Percentiles rank a stretch among this genome's conserved stretches.
Conservation (phyloP, 2,888 invertebrate genomes). For the Dasysyrphus tricinctus region DNA sequence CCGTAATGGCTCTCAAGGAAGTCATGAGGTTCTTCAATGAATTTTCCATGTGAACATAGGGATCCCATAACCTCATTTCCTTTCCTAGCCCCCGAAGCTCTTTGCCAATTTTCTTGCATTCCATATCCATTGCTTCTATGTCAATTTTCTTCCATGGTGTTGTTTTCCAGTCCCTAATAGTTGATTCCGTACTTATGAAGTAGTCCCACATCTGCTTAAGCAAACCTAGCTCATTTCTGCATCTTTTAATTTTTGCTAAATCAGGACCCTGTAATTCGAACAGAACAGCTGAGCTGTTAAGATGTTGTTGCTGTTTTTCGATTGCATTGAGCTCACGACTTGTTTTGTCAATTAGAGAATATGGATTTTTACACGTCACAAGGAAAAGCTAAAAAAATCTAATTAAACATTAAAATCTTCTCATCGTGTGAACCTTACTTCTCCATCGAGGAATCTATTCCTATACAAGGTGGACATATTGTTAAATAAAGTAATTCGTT, state of each 20-base stretch:
- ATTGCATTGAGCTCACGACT: conserved; percentile 87
- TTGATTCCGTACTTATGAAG: conserved; percentile 90
- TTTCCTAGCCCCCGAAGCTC: conserved; percentile 92
- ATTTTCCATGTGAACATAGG: conserved; percentile 91
- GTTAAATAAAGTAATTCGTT: conserved; percentile 91
- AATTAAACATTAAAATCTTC: neutral
- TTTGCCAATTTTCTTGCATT: conserved; percentile 95
- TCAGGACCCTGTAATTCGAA: conserved; percentile 95
- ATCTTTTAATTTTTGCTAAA: conserved; percentile 89
- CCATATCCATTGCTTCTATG: conserved; percentile 96
- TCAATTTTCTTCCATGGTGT: conserved; percentile 97
- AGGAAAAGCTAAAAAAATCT: conserved; percentile 84
- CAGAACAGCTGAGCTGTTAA: conserved; percentile 90
- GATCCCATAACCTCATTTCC: conserved; percentile 91
- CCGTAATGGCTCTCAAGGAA: conserved; percentile 95
- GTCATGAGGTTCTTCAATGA: conserved; percentile 96
- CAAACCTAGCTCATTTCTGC: conserved; percentile 90
- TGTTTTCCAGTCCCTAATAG: conserved; percentile 95
- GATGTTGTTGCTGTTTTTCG: conserved; percentile 87
- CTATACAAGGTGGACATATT: conserved; percentile 90
- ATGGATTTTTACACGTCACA: conserved; percentile 87
- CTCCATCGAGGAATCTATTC: conserved; percentile 87
- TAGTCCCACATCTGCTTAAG: conserved; percentile 96
- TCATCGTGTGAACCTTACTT: conserved; percentile 61
- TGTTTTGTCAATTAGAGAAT: conserved; percentile 88